A percentile compares a stretch with the other conserved stretches of the same genome.
phyloP scores from a whole-genome alignment of 2,888 invertebrate genomes.

The Aspidiotus rigidus region DNA sequence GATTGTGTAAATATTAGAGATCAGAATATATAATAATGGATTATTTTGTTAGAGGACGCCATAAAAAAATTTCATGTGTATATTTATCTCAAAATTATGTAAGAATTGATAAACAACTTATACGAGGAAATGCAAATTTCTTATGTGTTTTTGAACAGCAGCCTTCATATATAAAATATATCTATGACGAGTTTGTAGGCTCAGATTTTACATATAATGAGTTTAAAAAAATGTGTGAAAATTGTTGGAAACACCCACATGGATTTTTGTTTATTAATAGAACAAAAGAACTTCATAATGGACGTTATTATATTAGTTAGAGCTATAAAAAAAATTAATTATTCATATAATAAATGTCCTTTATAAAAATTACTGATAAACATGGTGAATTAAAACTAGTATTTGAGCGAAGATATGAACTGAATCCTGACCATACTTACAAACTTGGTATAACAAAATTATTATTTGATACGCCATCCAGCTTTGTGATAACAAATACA shows the following conservation, averaged over 20 bases:
- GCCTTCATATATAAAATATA: neutral
- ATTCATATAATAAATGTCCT: neutral
- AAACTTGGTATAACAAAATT: neutral
- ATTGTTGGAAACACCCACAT: neutral
- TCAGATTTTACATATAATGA: too few species aligned
- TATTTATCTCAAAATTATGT: neutral
- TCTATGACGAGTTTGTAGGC: neutral
- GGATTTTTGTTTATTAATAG: neutral
- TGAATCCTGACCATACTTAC: neutral
- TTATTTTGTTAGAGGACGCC: too few species aligned
- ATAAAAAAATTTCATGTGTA: too few species aligned
- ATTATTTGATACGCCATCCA: neutral
- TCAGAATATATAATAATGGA: too few species aligned
- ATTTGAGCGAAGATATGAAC: too few species aligned
- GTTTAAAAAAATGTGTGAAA: too few species aligned
- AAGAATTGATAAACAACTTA: neutral
- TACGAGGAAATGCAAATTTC: neutral
- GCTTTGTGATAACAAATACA: neutral
- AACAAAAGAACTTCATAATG: constrained; percentile 1
- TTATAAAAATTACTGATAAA: too few species aligned
- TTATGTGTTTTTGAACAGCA: neutral
- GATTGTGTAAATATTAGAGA: too few species aligned
- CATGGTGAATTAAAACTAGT: too few species aligned
- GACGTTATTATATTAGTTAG: neutral
- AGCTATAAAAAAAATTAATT: neutral